Percentiles rank a stretch among this genome's conserved stretches.
Evolutionary conservation across 2,113 vertebrate species (phyloP).

Genomic region (Apteryx mantelli): DNA sequence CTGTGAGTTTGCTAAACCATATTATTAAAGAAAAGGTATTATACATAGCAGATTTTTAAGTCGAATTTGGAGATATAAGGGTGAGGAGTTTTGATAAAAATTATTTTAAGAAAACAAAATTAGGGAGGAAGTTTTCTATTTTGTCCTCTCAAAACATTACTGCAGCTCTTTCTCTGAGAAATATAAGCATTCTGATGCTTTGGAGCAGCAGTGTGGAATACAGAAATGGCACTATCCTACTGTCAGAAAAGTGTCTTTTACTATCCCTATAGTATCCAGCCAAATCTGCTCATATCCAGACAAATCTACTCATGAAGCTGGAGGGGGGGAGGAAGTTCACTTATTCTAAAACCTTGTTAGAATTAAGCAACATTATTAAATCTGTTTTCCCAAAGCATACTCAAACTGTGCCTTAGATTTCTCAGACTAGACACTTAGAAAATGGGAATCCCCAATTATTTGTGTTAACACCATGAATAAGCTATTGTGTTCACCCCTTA

Average conservation of each 20-base stretch:
- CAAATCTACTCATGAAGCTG: not conserved
- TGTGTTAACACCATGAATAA: not conserved
- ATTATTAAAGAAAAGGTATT: not conserved
- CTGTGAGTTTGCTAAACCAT: not conserved
- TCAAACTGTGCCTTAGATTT: not conserved
- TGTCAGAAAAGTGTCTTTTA: not conserved
- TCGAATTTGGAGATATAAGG: not conserved
- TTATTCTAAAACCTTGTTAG: not conserved
- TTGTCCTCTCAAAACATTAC: not conserved
- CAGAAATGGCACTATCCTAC: not conserved
- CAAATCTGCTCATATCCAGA: not conserved
- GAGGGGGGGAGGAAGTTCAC: not conserved
- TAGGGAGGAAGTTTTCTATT: not conserved
- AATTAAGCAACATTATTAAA: conserved; percentile 20
- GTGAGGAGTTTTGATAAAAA: not conserved
- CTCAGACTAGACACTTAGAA: not conserved
- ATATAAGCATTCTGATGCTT: not conserved
- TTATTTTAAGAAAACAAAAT: not conserved
- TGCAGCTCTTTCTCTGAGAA: not conserved
- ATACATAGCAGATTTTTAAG: not conserved
- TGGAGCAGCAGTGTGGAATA: not conserved
- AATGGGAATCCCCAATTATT: not conserved
- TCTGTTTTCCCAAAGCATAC: not conserved
- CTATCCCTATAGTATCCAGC: conserved; percentile 1
- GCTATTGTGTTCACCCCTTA: not conserved